Evolutionary conservation across 2,888 invertebrate species (phyloP), one percentile per base, ranked within the genome.

Genomic region (Lymantria monacha): DNA sequence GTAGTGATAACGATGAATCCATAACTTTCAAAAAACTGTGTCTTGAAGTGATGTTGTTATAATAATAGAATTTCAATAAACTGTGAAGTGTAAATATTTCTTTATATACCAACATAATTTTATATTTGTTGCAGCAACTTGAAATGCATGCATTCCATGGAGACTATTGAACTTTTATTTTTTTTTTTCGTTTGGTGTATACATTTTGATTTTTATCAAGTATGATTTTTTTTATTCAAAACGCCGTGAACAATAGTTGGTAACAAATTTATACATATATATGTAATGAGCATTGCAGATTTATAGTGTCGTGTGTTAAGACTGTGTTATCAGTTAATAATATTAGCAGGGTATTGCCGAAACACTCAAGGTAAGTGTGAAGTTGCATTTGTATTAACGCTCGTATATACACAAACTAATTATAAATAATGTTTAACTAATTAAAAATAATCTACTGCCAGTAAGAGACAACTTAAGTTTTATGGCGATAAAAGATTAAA

Each of bases 141-240:
- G 81, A 87, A 88, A 88, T 87, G 86, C 84, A 85, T 79, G 85
- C 90, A 91, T 91, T 89, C 90, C 90, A 78, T 55, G 58, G 79
- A 85, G 90, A 83, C 83, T 91, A 80, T 89, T 91, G 90, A 91
- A 91, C 90, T 85, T 86, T 68, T 69, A 44, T 60, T 74, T 78
- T 82, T 41, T 41, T 85, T 86, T 85, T 85, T 81, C 68, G 66
- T 77, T 75, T 73, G 71, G 78, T 82, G 81, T 79, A 22, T 22
- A 76, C 81, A 74, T 85, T 87, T 86, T 79, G 77, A 85, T 85
- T 81, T 70, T 81, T 84, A 85, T 85, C 81, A 79, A 78, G 75
- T 67, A 70, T 72, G 33, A 69, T 73, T 72, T 75, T 79, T 76
- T 73, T 74, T 69, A 74, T 63, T 59, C 69, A 66, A 67, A 59